phyloP scores from a whole-genome alignment of 2,113 vertebrate genomes.

The Nyctereutes procyonoides region DNA sequence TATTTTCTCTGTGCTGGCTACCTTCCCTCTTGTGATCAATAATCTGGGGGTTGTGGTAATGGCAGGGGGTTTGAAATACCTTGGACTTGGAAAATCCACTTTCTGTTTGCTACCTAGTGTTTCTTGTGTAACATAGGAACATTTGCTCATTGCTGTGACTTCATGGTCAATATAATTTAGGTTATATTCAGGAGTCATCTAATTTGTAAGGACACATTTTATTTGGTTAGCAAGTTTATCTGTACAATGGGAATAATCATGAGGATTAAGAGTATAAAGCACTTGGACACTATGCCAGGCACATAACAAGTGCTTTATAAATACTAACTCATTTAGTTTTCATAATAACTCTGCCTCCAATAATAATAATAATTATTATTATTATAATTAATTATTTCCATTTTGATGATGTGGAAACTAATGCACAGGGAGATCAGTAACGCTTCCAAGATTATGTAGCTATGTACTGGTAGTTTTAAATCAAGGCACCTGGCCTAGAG shows the following conservation, averaged over 20 bases:
- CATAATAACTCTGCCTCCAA: neutral
- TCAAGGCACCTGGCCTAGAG: neutral
- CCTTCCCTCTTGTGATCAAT: neutral
- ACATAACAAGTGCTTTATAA: neutral
- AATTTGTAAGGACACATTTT: neutral
- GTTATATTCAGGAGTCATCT: neutral
- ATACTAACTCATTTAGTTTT: neutral
- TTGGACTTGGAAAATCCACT: neutral
- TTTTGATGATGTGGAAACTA: neutral
- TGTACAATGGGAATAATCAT: neutral
- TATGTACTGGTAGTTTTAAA: neutral
- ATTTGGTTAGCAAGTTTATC: conserved; percentile 3
- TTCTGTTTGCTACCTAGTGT: neutral
- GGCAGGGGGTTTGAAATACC: neutral
- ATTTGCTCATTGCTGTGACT: neutral
- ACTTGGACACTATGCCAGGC: neutral
- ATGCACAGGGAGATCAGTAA: neutral
- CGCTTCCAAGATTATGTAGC: neutral
- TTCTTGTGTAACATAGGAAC: neutral
- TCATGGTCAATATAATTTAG: neutral
- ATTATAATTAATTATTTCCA: neutral
- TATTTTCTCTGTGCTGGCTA: neutral
- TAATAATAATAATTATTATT: neutral
- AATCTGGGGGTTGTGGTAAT: neutral
- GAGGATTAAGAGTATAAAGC: neutral